Percentiles rank a stretch among this genome's conserved stretches.
These are phyloP conservation scores for Antennarius striatus DNA, from an alignment of 2,113 vertebrate species.

Conservation along the genomic window DNA sequence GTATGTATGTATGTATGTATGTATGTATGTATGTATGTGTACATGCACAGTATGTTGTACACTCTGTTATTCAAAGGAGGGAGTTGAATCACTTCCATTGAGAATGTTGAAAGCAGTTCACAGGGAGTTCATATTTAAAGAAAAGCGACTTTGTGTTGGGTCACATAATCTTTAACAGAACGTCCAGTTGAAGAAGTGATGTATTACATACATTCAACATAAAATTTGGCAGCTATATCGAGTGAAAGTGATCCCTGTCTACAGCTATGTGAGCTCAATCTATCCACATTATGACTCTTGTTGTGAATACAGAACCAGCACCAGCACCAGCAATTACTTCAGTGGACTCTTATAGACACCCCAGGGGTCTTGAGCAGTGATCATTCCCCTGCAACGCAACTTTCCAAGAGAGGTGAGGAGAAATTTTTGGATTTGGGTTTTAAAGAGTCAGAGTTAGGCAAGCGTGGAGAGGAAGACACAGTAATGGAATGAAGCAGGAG, in stretches of 20 bases:
- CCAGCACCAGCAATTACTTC: slow-evolving; percentile 22
- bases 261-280: slow-evolving; percentile 30
- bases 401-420: slow-evolving; percentile 38
- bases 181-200: too few relatives aligned
- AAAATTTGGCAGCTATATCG: slow-evolving; percentile 27
- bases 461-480: slow-evolving; percentile 2
- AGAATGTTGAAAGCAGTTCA: too few relatives aligned
- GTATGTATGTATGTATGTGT: too few relatives aligned
- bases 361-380: slow-evolving; percentile 28
- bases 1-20: too few relatives aligned
- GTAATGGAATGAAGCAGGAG: too few relatives aligned
- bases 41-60: too few relatives aligned
- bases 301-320: slow-evolving; percentile 45
- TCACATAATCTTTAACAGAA: too few relatives aligned
- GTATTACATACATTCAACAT: slow-evolving; percentile 16
- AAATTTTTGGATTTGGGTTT: neutral
- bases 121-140: too few relatives aligned
- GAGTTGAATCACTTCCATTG: too few relatives aligned
- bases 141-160: too few relatives aligned
- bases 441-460: too few relatives aligned
- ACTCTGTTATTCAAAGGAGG: too few relatives aligned
- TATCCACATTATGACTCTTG: slow-evolving; percentile 48
- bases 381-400: slow-evolving; percentile 48
- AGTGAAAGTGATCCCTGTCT: slow-evolving; percentile 47
- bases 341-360: slow-evolving; percentile 42